Evolutionary conservation across 2,113 vertebrate genomes (phyloP).

Genomic region (Daphoenositta chrysoptera): DNA sequence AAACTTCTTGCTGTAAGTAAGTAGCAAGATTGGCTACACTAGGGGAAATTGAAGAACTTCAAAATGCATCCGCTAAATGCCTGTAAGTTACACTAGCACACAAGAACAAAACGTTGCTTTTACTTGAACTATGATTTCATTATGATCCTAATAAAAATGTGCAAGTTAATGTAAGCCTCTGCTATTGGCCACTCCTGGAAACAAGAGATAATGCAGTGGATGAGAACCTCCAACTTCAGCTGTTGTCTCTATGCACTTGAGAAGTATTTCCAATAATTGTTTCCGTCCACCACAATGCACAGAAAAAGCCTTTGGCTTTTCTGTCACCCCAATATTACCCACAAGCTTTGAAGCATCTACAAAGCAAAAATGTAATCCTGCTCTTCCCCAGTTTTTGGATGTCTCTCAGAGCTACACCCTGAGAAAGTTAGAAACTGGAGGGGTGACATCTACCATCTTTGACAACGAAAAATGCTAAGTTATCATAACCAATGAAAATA

Average conservation of each 20-base stretch:
- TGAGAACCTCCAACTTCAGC: not conserved
- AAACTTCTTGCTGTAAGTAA: not conserved
- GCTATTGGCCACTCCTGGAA: not conserved
- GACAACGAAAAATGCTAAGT: not conserved
- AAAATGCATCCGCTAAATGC: not conserved
- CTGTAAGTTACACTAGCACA: not conserved
- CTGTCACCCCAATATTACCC: not conserved
- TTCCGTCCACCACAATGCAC: not conserved
- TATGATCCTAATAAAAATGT: not conserved
- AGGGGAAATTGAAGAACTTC: not conserved
- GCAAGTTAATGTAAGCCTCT: not conserved
- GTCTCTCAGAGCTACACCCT: not conserved
- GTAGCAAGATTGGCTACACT: not conserved
- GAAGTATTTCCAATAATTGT: not conserved
- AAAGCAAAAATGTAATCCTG: not conserved
- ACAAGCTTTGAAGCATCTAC: not conserved
- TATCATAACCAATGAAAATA: not conserved
- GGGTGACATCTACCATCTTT: not conserved
- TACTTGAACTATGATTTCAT: not conserved
- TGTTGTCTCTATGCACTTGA: not conserved
- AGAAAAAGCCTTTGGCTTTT: not conserved
- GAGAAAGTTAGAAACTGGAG: not conserved
- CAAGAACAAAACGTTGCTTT: not conserved
- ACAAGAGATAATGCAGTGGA: not conserved
- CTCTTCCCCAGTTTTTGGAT: not conserved